Evolutionary conservation across 2,113 vertebrate genomes (phyloP).

Genomic region (Microcebus ravelobensis): DNA sequence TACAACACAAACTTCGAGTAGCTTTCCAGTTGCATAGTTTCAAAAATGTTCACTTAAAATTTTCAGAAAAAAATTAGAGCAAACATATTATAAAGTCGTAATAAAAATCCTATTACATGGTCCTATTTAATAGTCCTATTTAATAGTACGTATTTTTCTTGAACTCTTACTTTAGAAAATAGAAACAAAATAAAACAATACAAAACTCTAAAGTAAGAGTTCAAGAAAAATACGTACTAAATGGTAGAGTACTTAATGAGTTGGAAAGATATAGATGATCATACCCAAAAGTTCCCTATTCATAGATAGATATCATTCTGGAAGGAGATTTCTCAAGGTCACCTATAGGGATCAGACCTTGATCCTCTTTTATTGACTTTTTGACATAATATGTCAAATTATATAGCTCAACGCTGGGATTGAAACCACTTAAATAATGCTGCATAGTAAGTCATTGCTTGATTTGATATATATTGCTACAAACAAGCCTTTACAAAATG

Average conservation of each 20-base stretch:
- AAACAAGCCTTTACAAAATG: not conserved
- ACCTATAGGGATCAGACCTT: not conserved
- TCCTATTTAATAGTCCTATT: not conserved
- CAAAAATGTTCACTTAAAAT: slow-evolving; percentile 5
- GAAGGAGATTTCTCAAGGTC: not conserved
- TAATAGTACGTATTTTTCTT: not conserved
- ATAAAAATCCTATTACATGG: not conserved
- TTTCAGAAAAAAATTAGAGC: slow-evolving; percentile 31
- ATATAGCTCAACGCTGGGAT: not conserved
- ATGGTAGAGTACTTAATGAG: not conserved
- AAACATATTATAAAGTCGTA: not conserved
- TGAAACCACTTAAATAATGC: not conserved
- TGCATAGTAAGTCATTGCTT: not conserved
- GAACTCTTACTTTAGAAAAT: not conserved
- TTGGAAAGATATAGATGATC: not conserved
- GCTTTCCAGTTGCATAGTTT: not conserved
- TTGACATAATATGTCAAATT: not conserved
- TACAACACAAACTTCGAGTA: not conserved
- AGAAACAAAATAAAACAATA: not conserved
- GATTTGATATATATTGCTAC: not conserved
- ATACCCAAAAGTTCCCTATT: not conserved
- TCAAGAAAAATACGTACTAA: not conserved
- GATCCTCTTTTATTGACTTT: not conserved
- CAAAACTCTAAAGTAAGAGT: not conserved
- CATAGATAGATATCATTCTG: not conserved